These are phyloP conservation scores for Procapra przewalskii DNA, from an alignment of 2,113 vertebrate genomes.

Conservation along the genomic window DNA sequence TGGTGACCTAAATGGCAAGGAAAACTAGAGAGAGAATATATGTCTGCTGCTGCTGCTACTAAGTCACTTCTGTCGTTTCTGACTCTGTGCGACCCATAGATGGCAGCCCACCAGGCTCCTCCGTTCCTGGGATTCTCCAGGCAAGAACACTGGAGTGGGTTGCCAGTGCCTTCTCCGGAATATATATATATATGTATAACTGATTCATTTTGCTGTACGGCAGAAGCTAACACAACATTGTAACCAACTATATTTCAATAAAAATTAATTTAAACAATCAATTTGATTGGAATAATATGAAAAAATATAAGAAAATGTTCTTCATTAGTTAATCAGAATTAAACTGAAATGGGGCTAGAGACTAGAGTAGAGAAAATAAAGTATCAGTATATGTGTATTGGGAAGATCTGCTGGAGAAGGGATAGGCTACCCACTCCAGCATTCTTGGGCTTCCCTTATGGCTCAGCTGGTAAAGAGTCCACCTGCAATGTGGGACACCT, in stretches of 20 bases:
- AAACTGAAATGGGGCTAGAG: neutral
- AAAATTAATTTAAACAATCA: neutral
- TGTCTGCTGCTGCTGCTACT: neutral
- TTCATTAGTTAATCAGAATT: neutral
- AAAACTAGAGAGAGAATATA: neutral
- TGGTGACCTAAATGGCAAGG: neutral
- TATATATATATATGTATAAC: neutral
- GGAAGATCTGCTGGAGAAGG: neutral
- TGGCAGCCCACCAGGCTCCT: neutral
- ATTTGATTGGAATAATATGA: neutral
- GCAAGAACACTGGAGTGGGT: neutral
- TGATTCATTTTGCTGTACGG: neutral
- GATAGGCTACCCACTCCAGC: no score
- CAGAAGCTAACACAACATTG: neutral
- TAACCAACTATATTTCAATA: neutral
- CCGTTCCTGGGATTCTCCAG: fast-evolving
- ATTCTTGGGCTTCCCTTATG: no score
- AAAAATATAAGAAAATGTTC: neutral
- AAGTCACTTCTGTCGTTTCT: fast-evolving
- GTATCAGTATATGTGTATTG: fast-evolving
- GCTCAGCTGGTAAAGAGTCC: no score
- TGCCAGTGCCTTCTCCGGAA: neutral
- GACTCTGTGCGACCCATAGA: neutral
- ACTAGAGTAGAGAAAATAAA: neutral
- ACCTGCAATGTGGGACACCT: no score